phyloP scores from a whole-genome alignment of 2,888 invertebrate species.

The Cephus nigrinus region DNA sequence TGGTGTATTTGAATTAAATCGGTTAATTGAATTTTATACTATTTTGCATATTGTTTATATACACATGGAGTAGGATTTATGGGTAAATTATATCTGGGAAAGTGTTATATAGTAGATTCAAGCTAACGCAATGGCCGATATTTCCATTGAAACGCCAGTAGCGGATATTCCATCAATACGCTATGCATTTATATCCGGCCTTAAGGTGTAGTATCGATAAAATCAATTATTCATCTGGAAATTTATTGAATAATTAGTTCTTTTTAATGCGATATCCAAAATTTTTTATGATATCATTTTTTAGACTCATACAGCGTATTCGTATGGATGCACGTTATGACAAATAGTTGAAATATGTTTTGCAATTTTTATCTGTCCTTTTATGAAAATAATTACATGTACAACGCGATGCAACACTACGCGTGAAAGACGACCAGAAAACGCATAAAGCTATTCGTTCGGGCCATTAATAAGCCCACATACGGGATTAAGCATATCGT shows the following conservation, averaged over 20 bases:
- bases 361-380: not conserved
- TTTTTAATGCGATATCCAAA: not conserved
- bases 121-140: not conserved
- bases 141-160: not conserved
- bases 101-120: not conserved
- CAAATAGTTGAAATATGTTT: not conserved
- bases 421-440: not conserved
- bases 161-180: not conserved
- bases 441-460: constrained; percentile 26
- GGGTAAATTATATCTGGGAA: not conserved
- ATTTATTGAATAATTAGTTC: not conserved
- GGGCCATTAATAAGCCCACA: constrained; percentile 37
- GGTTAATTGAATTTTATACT: not conserved
- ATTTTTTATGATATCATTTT: not conserved
- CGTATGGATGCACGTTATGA: not conserved
- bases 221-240: not conserved
- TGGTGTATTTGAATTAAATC: not conserved
- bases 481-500: constrained; percentile 41
- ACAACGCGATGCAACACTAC: not conserved
- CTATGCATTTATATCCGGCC: not conserved
- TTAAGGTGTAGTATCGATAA: not conserved
- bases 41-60: not conserved
- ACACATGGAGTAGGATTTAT: not conserved
- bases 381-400: not conserved
- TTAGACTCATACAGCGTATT: too few relatives aligned